Percentiles rank a stretch among this genome's conserved stretches.
Evolutionary conservation across 2,113 vertebrate genomes (phyloP).

Genomic region (Lanius ludovicianus): DNA sequence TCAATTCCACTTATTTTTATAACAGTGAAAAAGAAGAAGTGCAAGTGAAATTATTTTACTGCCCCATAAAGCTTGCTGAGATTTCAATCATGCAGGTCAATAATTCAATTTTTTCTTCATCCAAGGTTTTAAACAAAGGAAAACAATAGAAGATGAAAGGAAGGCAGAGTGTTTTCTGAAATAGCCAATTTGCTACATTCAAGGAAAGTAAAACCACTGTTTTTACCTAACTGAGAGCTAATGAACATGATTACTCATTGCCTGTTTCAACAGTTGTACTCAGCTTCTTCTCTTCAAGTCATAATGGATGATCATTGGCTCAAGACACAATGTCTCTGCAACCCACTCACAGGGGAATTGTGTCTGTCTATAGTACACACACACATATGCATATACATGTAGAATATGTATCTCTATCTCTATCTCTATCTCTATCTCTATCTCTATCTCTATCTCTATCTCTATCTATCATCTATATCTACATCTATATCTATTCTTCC

Average conservation of each 20-base stretch:
- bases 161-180: background rate
- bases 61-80: background rate
- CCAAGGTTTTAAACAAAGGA: background rate
- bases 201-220: background rate
- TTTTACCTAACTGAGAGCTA: background rate
- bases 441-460: too few relatives aligned
- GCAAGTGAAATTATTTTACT: background rate
- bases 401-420: background rate
- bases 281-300: background rate
- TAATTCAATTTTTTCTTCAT: background rate
- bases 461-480: too few relatives aligned
- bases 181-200: accelerated
- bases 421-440: too few relatives aligned
- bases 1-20: background rate
- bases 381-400: background rate
- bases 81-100: background rate
- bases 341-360: background rate
- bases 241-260: background rate
- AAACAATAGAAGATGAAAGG: background rate
- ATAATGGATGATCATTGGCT: background rate
- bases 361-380: background rate
- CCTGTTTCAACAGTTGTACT: background rate
- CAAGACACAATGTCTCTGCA: background rate
- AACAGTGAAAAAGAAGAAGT: background rate
- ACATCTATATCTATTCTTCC: background rate